Conservation (phyloP, 1,140 invertebrate species). For the Drosophila tani region DNA sequence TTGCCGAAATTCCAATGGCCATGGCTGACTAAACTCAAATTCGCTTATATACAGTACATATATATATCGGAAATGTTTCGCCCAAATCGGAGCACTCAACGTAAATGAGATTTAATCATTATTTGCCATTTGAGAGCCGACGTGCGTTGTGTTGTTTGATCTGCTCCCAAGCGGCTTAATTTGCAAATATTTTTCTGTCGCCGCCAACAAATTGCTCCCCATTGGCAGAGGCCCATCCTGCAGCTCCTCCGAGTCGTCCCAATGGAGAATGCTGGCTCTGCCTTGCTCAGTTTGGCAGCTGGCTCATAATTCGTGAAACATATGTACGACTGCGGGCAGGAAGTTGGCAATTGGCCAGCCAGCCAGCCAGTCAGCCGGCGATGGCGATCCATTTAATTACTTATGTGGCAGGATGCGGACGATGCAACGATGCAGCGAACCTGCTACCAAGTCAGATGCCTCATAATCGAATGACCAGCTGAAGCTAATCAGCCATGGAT, state of each 20-base stretch:
- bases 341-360: conserved; percentile 47
- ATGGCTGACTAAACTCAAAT: conserved; percentile 6
- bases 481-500: conserved; percentile 72
- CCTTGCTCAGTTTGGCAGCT: conserved; percentile 40
- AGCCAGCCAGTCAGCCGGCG: conserved; percentile 2
- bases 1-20: not conserved
- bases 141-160: conserved; percentile 13
- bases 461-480: conserved; percentile 67
- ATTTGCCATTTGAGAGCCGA: conserved; percentile 21
- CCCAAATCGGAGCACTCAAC: conserved; percentile 40
- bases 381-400: conserved; percentile 75
- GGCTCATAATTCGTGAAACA: conserved; percentile 59
- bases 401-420: conserved; percentile 60
- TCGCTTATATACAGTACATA: not conserved
- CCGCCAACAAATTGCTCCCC: conserved; percentile 49
- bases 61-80: conserved; percentile 22
- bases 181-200: conserved; percentile 75
- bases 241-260: not conserved
- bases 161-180: conserved; percentile 69
- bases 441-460: conserved; percentile 6
- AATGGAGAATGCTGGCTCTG: conserved; percentile 15
- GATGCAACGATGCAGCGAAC: conserved; percentile 1
- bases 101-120: conserved; percentile 48
- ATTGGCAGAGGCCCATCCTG: not conserved
- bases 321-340: conserved; percentile 47